Percentiles rank a stretch among this genome's conserved stretches.
Conservation (phyloP, 2,888 invertebrate species). For the Linyphia triangularis region DNA sequence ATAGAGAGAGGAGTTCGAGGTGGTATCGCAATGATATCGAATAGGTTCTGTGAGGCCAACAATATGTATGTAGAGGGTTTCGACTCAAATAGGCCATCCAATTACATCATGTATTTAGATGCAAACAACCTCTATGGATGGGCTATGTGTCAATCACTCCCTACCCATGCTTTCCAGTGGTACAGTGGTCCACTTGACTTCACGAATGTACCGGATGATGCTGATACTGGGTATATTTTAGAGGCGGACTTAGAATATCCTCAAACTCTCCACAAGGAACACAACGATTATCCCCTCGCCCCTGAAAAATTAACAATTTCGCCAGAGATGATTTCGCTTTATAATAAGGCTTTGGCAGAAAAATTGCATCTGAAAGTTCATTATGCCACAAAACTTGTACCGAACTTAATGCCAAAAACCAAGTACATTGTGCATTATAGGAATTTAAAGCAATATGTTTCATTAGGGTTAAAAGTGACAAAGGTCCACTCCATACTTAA, state of each 20-base stretch:
- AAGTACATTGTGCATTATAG: constrained; percentile 77
- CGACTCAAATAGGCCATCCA: too few relatives aligned
- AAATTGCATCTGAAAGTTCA: background rate
- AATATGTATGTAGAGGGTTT: too few relatives aligned
- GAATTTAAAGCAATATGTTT: constrained; percentile 77
- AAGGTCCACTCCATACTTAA: background rate
- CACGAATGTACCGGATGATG: background rate
- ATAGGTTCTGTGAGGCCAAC: too few relatives aligned
- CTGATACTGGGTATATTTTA: constrained; percentile 21
- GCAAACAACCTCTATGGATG: constrained; percentile 68
- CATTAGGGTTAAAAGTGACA: constrained; percentile 69
- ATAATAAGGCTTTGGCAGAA: background rate
- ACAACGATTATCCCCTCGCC: constrained; percentile 36
- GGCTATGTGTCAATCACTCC: constrained; percentile 44
- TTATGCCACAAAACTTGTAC: background rate
- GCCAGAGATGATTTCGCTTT: too few relatives aligned
- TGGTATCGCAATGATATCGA: too few relatives aligned
- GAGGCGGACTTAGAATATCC: constrained; percentile 46
- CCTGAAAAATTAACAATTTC: constrained; percentile 32
- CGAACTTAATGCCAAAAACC: constrained; percentile 77
- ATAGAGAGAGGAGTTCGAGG: too few relatives aligned
- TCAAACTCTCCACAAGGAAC: background rate
- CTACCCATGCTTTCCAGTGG: constrained; percentile 52
- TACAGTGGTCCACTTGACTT: background rate
- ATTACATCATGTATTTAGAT: constrained; percentile 48